Evolutionary conservation across 2,113 vertebrate species (phyloP), one percentile per base, ranked within the genome.

Genomic region (Psettodes erumei): DNA sequence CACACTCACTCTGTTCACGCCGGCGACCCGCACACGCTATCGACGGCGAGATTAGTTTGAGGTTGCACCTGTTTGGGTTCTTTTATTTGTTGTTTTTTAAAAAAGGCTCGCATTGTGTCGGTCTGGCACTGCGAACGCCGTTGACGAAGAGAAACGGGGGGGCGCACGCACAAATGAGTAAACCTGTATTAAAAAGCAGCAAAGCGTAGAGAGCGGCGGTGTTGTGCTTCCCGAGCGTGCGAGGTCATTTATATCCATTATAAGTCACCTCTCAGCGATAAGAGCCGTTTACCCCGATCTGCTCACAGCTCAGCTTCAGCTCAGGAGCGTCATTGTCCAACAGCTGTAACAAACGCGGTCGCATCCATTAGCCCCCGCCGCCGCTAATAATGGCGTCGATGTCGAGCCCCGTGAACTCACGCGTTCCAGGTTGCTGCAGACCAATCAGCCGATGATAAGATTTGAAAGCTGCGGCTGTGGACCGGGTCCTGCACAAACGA

Each of bases 41-140:
- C 38, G 56, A 50, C 30, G 23, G 35, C 13, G 50, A 21, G 72
- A 45, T 53, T 43, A 16, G 25, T 33, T 13, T 45, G 27, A 28
- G 48, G 32, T 68, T 42, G 10, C 43, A 84, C 70, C 70, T 70
- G 63, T 71, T 74, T 30, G 60, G 25, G 48, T n/a, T n/a, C n/a
- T n/a, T n/a, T n/a, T n/a, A n/a, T n/a, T n/a, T n/a, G n/a, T n/a
- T n/a, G n/a, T n/a, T n/a, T n/a, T n/a, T n/a, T n/a, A n/a, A n/a
- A n/a, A n/a, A n/a, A n/a, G n/a, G n/a, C n/a, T n/a, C n/a, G n/a
- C 72, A 54, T 53, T 55, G 68, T 73, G 60, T 73, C 79, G 70
- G 0, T 51, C 8, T 6, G 27, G 33, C 54, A 53, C 50, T 45
- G 3, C 73, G 48, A 67, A 18, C 37, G 62, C n/a, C 63, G 37